Base-by-base conservation (phyloP, 2,797 vertebrate genomes). In the Typhlichthys eigenmanni region DNA sequence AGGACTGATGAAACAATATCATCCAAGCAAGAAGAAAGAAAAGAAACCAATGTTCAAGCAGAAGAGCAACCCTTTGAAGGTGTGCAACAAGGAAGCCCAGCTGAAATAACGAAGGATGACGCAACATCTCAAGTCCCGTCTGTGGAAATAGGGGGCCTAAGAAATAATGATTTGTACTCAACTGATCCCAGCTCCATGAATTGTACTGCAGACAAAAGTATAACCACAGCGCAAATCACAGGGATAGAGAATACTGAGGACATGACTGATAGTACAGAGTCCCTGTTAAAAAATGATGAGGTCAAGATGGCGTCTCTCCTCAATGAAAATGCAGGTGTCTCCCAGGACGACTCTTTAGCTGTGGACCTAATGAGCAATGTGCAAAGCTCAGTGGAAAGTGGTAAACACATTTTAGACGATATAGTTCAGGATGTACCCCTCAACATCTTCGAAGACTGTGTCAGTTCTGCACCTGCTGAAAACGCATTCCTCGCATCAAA, bases 1-100 rank as follows among this genome's bases (percentile, higher is more conserved):
- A 68, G 65, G 7, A 49, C 53, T 16, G 76, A 80, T 17, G 82
- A 84, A 1, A 0, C 43, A 9, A 55, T 62, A 69, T 1, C 14
- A 0, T 6, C 43, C 13, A 29, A 2, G 1, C 60, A 52, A 46
- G 64, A 60, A n/a, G 67, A 71, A 47, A 64, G 0, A 32, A 64
- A 56, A 2, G 47, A 68, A 14, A 74, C 12, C 13, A 24, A 74
- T 66, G 38, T 10, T 62, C 0, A 8, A 0, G 10, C 17, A 13
- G 57, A 68, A 32, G 62, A 76, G 16, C 69, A 63, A 5, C 76
- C 52, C 0, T 13, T 14, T 74, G 71, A 75, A 3, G 58, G 68
- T 13, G n/a, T 43, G 49, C 62, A 69, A 43, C 62, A 57, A 1
- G 16, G 6, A 0, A 2, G n/a, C 5, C 62, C 16, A 56, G 29